phyloP scores from a whole-genome alignment of 2,797 vertebrate species.

The Melanogrammus aeglefinus region DNA sequence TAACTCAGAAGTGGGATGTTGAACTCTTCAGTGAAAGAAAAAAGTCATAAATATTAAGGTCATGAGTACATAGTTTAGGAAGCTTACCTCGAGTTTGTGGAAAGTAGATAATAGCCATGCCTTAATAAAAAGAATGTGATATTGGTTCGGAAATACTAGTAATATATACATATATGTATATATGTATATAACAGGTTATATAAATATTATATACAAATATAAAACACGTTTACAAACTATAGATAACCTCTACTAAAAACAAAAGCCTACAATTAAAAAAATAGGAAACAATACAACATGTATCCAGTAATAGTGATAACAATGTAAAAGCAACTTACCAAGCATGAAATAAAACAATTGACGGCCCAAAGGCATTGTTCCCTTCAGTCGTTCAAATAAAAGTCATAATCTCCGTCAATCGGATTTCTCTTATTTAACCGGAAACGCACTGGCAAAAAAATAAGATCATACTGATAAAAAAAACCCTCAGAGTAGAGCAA shows the following conservation, averaged over 20 bases:
- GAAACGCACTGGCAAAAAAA: neutral
- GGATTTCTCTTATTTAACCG: neutral
- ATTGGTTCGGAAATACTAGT: neutral
- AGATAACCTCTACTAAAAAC: neutral
- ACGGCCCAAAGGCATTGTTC: neutral
- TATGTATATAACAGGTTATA: too few species aligned
- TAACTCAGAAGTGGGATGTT: neutral
- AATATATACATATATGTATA: too few species aligned
- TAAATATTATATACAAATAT: too few species aligned
- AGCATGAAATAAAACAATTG: neutral
- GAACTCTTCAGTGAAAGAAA: neutral
- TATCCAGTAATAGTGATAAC: neutral
- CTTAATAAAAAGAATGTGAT: neutral
- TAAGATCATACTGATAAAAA: neutral
- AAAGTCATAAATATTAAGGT: neutral
- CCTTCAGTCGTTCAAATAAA: neutral
- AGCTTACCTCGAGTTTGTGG: neutral
- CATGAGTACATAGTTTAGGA: neutral
- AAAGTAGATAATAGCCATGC: neutral
- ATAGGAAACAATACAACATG: neutral
- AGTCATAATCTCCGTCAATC: neutral
- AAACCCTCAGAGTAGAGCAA: neutral
- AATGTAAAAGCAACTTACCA: slow-evolving; percentile 3
- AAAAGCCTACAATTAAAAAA: neutral
- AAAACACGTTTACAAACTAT: neutral